Conservation (phyloP, 2,888 invertebrate species). For the Acleris literana region DNA sequence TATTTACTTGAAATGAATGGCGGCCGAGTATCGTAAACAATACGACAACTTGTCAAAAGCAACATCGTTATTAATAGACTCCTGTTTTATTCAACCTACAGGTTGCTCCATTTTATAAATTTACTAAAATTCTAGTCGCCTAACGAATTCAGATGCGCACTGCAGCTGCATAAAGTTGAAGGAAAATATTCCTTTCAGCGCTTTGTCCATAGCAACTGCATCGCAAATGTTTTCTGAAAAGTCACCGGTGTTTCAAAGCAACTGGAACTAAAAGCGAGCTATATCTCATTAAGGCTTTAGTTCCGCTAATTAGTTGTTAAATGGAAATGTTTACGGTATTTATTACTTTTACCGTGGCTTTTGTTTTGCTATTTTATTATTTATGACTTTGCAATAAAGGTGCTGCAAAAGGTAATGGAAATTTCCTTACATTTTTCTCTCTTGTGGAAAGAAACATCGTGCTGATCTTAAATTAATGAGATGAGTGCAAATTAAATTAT, state of each 20-base stretch:
- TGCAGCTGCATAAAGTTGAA: constrained; percentile 18
- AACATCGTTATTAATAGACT: background rate
- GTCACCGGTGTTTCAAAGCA: constrained; percentile 15
- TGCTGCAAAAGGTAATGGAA: background rate
- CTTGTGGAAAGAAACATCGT: no score
- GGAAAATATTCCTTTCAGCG: constrained; percentile 27
- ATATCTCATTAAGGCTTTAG: constrained; percentile 21
- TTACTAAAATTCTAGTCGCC: constrained; percentile 5
- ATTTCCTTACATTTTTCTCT: no score
- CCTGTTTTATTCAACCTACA: background rate
- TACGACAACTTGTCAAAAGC: no score
- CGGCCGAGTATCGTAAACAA: no score
- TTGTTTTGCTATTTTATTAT: background rate
- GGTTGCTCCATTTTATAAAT: constrained; percentile 6
- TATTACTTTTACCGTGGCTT: background rate
- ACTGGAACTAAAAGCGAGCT: background rate
- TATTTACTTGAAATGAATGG: no score
- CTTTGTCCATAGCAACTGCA: constrained; percentile 18
- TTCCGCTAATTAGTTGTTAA: constrained; percentile 22
- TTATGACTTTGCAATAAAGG: background rate
- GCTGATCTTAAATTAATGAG: no score
- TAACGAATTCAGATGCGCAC: constrained; percentile 22
- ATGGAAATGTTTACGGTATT: constrained; percentile 6
- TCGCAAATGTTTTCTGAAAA: constrained; percentile 24
- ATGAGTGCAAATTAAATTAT: no score